Conservation (phyloP, 2,888 invertebrate genomes). For the Monochamus alternatus region DNA sequence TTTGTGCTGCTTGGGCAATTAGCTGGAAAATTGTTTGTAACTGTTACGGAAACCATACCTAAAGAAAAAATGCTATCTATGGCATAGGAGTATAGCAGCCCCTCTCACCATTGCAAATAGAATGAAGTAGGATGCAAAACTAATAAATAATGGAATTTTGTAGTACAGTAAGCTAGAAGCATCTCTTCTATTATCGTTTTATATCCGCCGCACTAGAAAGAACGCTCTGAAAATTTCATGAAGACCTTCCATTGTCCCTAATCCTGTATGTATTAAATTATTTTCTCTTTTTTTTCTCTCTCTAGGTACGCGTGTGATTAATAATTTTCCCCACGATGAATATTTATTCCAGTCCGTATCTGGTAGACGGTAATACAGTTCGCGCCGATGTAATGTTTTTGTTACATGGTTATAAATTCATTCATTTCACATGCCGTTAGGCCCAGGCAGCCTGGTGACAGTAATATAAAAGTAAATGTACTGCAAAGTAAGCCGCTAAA, state of each 20-base stretch:
- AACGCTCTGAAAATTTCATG: conserved; percentile 33
- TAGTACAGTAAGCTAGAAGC: too few species aligned
- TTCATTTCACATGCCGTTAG: conserved; percentile 64
- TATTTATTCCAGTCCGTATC: conserved; percentile 1
- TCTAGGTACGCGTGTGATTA: neutral
- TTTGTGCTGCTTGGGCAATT: too few species aligned
- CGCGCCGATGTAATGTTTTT: conserved; percentile 54
- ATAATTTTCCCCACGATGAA: neutral
- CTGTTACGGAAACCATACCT: too few species aligned
- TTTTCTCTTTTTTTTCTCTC: neutral
- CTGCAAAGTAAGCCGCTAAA: conserved; percentile 60
- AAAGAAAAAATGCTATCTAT: too few species aligned
- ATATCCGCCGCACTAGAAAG: too few species aligned
- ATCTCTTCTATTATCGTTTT: too few species aligned
- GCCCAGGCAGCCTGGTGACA: conserved; percentile 61
- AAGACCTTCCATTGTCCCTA: conserved; percentile 38
- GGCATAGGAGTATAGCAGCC: too few species aligned
- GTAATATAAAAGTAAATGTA: conserved; percentile 65
- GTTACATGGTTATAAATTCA: conserved; percentile 60
- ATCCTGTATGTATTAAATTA: too few species aligned
- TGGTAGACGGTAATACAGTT: conserved; percentile 5
- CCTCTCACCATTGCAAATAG: too few species aligned
- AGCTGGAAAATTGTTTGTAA: too few species aligned
- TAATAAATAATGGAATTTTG: too few species aligned
- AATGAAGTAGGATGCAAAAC: too few species aligned